Percentiles rank a stretch among this genome's conserved stretches.
phyloP scores from a whole-genome alignment of 2,113 vertebrate genomes.

The Cavia aperea region DNA sequence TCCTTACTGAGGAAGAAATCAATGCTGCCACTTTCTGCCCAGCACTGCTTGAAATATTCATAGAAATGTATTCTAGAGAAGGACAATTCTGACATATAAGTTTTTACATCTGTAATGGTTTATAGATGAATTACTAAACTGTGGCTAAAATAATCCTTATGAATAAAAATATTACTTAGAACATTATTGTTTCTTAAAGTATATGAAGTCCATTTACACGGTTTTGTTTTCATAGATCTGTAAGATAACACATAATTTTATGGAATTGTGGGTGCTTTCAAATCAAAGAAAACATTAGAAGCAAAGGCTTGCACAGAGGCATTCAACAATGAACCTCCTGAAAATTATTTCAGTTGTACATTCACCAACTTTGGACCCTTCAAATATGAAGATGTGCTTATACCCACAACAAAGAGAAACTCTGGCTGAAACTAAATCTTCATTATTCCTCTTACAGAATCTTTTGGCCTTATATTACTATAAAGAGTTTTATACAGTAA shows the following conservation, averaged over 20 bases:
- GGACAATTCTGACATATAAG: neutral
- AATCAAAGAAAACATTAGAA: neutral
- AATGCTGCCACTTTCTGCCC: neutral
- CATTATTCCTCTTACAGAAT: neutral
- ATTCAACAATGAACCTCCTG: neutral
- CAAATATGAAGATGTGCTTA: neutral
- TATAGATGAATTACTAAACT: neutral
- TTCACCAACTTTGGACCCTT: neutral
- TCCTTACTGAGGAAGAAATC: neutral
- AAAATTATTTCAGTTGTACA: neutral
- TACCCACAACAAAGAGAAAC: neutral
- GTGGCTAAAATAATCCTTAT: neutral
- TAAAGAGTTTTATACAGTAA: neutral
- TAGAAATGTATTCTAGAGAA: neutral
- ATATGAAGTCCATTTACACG: neutral
- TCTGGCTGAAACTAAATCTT: neutral
- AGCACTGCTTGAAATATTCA: conserved; percentile 33
- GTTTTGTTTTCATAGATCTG: neutral
- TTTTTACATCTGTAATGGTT: conserved; percentile 24
- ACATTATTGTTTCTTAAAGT: neutral
- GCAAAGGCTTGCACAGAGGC: neutral
- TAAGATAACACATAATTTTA: neutral
- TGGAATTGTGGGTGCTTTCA: neutral
- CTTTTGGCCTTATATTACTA: neutral
- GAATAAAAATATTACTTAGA: conserved; percentile 18